Evolutionary conservation across 2,888 invertebrate genomes (phyloP).

Genomic region (Monopis laevigella): DNA sequence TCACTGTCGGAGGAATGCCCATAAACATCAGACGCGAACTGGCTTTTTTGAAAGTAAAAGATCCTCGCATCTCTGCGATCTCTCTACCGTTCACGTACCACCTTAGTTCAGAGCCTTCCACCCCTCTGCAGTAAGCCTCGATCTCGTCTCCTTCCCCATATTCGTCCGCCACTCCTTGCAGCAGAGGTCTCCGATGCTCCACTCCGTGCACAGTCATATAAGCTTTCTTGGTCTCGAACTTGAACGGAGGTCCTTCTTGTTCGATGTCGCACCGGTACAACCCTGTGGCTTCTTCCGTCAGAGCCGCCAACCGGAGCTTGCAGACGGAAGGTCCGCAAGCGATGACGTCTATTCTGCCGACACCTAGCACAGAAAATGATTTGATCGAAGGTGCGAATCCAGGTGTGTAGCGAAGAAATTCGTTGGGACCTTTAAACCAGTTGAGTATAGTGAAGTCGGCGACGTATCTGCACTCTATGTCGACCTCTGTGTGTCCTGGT

Average conservation of each 20-base stretch:
- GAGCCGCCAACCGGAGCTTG: conserved; percentile 35
- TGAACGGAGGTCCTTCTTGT: conserved; percentile 43
- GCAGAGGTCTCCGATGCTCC: conserved; percentile 35
- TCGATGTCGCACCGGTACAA: conserved; percentile 53
- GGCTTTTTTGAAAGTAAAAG: conserved; percentile 29
- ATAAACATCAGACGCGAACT: conserved; percentile 38
- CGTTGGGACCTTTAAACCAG: conserved; percentile 51
- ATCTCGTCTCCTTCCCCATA: conserved; percentile 45
- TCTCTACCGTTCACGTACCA: conserved; percentile 54
- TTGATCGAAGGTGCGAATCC: conserved; percentile 43
- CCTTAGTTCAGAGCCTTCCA: conserved; percentile 37
- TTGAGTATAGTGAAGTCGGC: conserved; percentile 55
- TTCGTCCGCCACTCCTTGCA: conserved; percentile 42
- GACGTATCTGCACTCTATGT: conserved; percentile 49
- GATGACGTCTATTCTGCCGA: conserved; percentile 42
- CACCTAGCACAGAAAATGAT: conserved; percentile 43
- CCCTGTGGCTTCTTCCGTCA: conserved; percentile 49
- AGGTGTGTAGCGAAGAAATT: conserved; percentile 54
- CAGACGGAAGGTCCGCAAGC: conserved; percentile 47
- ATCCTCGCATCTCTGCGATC: conserved; percentile 34
- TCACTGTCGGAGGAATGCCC: conserved; percentile 56
- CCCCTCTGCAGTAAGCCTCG: conserved; percentile 43
- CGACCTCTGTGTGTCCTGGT: conserved; percentile 38
- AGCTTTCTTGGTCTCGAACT: conserved; percentile 38
- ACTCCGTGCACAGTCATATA: conserved; percentile 46